Percentiles rank a stretch among this genome's conserved stretches.
phyloP scores from a whole-genome alignment of 2,797 vertebrate genomes.

The Chiloscyllium punctatum region DNA sequence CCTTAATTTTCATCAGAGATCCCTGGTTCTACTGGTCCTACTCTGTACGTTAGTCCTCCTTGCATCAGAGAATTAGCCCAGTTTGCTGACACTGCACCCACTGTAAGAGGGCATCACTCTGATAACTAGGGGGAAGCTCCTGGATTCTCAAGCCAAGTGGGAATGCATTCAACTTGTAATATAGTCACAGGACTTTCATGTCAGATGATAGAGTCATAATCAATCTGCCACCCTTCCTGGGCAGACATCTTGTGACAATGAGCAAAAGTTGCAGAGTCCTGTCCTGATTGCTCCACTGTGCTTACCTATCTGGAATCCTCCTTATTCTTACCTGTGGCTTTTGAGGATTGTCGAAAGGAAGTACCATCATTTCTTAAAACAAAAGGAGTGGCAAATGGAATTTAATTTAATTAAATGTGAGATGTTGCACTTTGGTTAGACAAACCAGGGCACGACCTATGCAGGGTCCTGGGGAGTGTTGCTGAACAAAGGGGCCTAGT shows the following conservation, averaged over 20 bases:
- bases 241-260: not conserved
- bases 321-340: not conserved
- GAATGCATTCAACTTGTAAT: not conserved
- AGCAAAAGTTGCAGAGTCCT: not conserved
- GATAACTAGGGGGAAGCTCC: not conserved
- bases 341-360: not conserved
- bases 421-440: too few relatives aligned
- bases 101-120: not conserved
- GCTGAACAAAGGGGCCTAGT: too few relatives aligned
- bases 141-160: not conserved
- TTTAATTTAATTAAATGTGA: too few relatives aligned
- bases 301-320: not conserved
- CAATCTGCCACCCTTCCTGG: not conserved
- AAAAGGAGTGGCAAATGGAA: too few relatives aligned
- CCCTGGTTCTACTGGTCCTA: too few relatives aligned
- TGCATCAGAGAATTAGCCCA: not conserved
- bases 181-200: too few relatives aligned
- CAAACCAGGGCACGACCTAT: too few relatives aligned
- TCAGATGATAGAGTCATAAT: not conserved
- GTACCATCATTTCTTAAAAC: not conserved
- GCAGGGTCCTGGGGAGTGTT: too few relatives aligned
- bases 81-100: not conserved
- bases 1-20: too few relatives aligned
- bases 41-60: not conserved
- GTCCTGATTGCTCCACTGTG: not conserved